These are phyloP conservation scores for Diarsia mendica DNA, from an alignment of 2,888 invertebrate species.

Conservation along the genomic window DNA sequence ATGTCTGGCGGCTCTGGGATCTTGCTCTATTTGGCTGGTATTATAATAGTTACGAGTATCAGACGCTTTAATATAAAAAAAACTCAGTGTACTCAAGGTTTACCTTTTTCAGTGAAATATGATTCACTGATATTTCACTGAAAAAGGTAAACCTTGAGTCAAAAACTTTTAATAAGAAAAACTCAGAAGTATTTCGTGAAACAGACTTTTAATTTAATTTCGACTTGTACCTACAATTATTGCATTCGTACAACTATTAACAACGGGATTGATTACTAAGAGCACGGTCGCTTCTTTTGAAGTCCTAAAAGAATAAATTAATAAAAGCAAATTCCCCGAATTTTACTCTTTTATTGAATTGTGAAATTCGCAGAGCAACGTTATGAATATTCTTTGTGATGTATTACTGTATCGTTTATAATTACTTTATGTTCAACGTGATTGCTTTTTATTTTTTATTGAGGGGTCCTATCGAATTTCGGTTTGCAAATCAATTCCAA, in stretches of 20 bases:
- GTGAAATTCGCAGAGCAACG: conserved; percentile 2
- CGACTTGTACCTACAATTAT: background rate
- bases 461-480: background rate
- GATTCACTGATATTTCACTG: background rate
- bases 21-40: too few species aligned
- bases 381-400: conserved; percentile 4
- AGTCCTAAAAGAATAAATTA: conserved; percentile 8
- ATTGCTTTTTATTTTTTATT: background rate
- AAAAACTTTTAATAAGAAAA: background rate
- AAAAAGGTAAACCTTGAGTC: too few species aligned
- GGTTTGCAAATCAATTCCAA: background rate
- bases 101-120: too few species aligned
- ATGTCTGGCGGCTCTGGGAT: too few species aligned
- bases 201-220: background rate
- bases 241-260: conserved; percentile 17
- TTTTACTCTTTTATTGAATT: conserved; percentile 24
- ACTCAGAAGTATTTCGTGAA: background rate
- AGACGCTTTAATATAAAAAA: background rate
- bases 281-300: conserved; percentile 1
- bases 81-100: background rate
- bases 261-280: background rate
- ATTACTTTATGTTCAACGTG: background rate
- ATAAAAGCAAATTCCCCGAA: background rate
- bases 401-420: background rate
- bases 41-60: too few species aligned